These are phyloP conservation scores for Sinopyrophorus schimmeli DNA, from an alignment of 2,888 invertebrate species.

Conservation along the genomic window DNA sequence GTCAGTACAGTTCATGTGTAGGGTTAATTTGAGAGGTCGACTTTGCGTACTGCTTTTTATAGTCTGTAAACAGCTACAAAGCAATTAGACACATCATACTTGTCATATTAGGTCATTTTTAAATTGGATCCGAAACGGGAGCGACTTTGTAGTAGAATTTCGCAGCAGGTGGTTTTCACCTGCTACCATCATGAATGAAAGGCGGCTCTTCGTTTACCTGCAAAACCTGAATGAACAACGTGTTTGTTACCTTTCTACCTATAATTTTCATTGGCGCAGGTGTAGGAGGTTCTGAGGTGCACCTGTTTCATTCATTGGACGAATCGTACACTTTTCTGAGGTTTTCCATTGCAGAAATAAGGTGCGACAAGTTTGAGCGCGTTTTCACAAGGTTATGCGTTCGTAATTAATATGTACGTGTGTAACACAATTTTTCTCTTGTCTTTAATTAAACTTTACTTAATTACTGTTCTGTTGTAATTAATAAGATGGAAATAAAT, in stretches of 20 bases:
- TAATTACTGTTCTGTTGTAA: no score
- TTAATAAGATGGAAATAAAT: no score
- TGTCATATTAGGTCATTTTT: constrained; percentile 36
- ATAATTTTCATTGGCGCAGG: constrained; percentile 39
- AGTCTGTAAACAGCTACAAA: constrained; percentile 40
- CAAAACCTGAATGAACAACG: constrained; percentile 20
- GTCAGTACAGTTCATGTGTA: constrained; percentile 41
- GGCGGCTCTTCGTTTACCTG: constrained; percentile 17
- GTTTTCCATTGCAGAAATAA: no score
- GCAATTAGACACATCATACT: constrained; percentile 33
- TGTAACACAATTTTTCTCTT: no score
- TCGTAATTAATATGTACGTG: no score
- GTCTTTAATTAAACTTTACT: no score
- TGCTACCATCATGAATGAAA: constrained; percentile 18
- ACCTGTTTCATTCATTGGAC: constrained; percentile 32
- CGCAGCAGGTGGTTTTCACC: constrained; percentile 36
- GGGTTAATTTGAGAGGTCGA: constrained; percentile 44
- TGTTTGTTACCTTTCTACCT: constrained; percentile 22
- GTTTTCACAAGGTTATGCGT: no score
- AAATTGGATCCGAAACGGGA: constrained; percentile 20
- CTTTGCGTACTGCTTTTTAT: constrained; percentile 40
- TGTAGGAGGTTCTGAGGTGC: constrained; percentile 37
- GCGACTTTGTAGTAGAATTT: background rate
- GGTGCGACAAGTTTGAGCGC: no score
- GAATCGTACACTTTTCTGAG: no score